Evolutionary conservation across 1,140 invertebrate genomes (phyloP).

Genomic region (Maconellicoccus hirsutus): DNA sequence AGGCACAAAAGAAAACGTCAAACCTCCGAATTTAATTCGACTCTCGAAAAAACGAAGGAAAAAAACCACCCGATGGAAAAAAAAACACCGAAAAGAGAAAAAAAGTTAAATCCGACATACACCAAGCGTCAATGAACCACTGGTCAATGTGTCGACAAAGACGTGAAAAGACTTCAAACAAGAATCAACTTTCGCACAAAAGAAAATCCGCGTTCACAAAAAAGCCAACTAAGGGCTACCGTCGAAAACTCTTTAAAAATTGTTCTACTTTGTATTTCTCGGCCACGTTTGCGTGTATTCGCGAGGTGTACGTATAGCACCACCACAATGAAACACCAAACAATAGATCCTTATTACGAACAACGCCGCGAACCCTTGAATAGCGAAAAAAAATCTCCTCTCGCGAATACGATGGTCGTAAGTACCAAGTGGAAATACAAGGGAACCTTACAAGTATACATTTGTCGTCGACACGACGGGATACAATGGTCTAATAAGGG

Average conservation of each 20-base stretch:
- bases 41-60: too few species aligned
- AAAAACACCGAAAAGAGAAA: not conserved
- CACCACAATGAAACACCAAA: not conserved
- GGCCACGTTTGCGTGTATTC: not conserved
- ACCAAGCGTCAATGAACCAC: not conserved
- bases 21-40: too few species aligned
- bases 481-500: slow-evolving; percentile 4
- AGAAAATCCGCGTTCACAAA: not conserved
- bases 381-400: not conserved
- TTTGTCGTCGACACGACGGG: not conserved
- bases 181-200: not conserved
- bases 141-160: not conserved
- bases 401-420: not conserved
- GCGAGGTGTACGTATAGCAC: not conserved
- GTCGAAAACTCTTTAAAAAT: too few species aligned
- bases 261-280: too few species aligned
- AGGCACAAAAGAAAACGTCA: too few species aligned
- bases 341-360: not conserved
- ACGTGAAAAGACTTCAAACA: not conserved
- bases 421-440: not conserved
- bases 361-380: not conserved
- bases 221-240: too few species aligned
- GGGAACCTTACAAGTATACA: not conserved
- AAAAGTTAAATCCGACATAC: not conserved
- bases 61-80: not conserved